Evolutionary conservation across 2,113 vertebrate genomes (phyloP).

Genomic region (Crotalus viridis): DNA sequence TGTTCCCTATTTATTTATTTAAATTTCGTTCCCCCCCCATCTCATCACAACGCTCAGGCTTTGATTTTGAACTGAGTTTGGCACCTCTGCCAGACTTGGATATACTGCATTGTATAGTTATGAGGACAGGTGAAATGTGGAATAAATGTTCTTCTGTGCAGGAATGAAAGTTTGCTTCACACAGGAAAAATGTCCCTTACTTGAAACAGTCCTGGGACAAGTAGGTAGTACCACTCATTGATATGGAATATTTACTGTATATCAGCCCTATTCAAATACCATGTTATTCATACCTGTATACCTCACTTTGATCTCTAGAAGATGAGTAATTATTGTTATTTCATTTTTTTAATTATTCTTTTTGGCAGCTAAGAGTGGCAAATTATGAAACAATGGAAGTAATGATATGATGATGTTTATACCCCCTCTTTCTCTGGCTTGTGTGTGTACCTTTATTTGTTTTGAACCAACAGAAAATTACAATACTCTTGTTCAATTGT

Average conservation of each 20-base stretch:
- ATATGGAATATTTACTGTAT: neutral
- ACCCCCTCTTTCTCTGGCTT: neutral
- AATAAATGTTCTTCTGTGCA: neutral
- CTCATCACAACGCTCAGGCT: neutral
- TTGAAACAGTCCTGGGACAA: neutral
- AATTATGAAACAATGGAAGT: neutral
- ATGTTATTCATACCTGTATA: no score
- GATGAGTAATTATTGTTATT: neutral
- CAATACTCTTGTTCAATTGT: neutral
- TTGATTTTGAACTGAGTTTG: conserved; percentile 17
- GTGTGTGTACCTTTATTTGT: neutral
- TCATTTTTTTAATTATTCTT: neutral
- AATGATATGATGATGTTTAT: neutral
- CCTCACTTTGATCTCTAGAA: neutral
- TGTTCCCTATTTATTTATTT: neutral
- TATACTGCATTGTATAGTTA: neutral
- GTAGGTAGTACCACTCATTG: neutral
- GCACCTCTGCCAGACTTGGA: neutral
- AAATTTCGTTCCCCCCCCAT: no score
- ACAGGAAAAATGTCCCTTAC: neutral
- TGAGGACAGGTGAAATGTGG: neutral
- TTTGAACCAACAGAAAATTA: neutral
- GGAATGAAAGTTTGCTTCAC: neutral
- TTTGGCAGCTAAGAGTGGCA: neutral
- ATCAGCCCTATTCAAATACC: neutral